These are phyloP conservation scores for Orthosia gothica DNA, from an alignment of 2,888 invertebrate species.

Conservation along the genomic window DNA sequence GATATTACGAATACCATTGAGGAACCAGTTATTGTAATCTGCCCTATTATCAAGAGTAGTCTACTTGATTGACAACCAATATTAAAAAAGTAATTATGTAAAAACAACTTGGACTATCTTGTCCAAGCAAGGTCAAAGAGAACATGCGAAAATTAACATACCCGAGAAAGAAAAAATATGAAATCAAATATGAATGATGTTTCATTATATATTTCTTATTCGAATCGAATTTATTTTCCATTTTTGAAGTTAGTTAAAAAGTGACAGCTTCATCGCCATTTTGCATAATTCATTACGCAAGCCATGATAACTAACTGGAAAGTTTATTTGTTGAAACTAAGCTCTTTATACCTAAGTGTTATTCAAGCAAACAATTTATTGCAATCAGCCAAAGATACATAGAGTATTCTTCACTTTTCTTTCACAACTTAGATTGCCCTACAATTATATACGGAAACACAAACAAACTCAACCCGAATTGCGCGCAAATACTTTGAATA, in stretches of 20 bases:
- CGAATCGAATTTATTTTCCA: not conserved
- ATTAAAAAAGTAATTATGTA: not conserved
- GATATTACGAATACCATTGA: constrained; percentile 13
- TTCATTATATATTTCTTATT: too few species aligned
- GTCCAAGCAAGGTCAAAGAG: not conserved
- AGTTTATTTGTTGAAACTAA: not conserved
- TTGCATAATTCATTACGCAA: constrained; percentile 16
- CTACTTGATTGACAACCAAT: not conserved
- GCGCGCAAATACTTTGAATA: constrained; percentile 18
- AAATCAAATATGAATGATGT: too few species aligned
- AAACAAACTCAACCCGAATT: constrained; percentile 19
- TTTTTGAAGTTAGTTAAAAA: not conserved
- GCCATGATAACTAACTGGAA: not conserved
- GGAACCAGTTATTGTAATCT: constrained; percentile 49
- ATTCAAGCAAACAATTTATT: not conserved
- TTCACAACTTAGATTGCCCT: constrained; percentile 1
- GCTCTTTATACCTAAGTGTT: not conserved
- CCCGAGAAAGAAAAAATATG: not conserved
- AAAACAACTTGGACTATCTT: not conserved
- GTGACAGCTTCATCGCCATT: not conserved
- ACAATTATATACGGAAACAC: constrained; percentile 29
- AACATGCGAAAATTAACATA: not conserved
- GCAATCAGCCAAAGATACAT: constrained; percentile 4
- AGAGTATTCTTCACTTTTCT: constrained; percentile 22
- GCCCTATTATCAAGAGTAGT: not conserved